A percentile compares a stretch with the other conserved stretches of the same genome.
Conservation (phyloP, 1,140 invertebrate genomes). For the Drosophila kepulauana region DNA sequence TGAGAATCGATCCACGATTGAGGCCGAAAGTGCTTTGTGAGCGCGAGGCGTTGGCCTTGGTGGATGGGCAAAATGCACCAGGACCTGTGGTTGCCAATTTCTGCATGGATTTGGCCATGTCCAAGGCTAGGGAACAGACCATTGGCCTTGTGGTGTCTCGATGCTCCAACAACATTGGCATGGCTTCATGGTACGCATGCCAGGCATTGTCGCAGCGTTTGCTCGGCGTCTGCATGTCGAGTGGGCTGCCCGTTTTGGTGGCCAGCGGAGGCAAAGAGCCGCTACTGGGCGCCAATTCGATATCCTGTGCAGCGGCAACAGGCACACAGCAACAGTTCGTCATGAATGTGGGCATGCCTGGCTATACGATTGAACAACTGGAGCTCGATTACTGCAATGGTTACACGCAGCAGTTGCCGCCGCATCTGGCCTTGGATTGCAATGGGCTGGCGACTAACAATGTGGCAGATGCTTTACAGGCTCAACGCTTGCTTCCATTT, state of each 20-base stretch:
- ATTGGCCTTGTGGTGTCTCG: conserved; percentile 93
- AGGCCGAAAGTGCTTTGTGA: too few species aligned
- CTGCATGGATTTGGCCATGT: conserved; percentile 93
- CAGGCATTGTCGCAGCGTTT: conserved; percentile 91
- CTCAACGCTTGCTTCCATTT: too few species aligned
- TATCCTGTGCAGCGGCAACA: conserved; percentile 91
- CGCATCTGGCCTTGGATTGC: too few species aligned
- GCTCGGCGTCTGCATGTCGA: conserved; percentile 95
- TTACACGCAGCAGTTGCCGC: too few species aligned
- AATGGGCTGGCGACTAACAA: too few species aligned
- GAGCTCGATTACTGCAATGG: conserved; percentile 90
- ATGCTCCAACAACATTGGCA: conserved; percentile 86
- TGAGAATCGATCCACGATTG: conserved; percentile 60
- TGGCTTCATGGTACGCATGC: conserved; percentile 93
- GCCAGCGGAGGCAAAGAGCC: conserved; percentile 91
- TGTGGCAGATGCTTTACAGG: too few species aligned
- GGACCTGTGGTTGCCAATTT: too few species aligned
- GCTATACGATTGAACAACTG: conserved; percentile 88
- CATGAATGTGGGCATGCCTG: conserved; percentile 95
- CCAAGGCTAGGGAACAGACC: conserved; percentile 92
- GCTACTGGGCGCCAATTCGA: conserved; percentile 92
- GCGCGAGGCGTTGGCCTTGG: too few species aligned
- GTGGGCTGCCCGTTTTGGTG: conserved; percentile 93
- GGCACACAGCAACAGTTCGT: conserved; percentile 89
- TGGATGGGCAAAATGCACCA: too few species aligned